Evolutionary conservation across 92 coral and sea anemone species (phyloP), one percentile per base, ranked within the genome.

Genomic region (Phenganax subtilis): DNA sequence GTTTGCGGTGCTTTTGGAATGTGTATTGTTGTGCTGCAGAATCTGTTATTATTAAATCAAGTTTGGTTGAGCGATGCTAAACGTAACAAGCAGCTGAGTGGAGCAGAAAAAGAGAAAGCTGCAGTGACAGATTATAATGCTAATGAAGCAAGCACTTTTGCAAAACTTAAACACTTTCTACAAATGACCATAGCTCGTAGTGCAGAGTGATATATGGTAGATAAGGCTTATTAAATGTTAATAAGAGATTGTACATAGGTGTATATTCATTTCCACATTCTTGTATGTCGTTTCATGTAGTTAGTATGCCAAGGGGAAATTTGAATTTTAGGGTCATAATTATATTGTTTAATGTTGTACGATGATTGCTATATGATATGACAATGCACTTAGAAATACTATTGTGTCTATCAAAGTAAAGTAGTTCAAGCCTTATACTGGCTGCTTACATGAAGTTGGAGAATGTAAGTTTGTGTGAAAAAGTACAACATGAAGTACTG

Each of bases 1-100:
- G 51, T 82, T 9, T 84, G 86, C 56, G 90, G 92, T 31, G 79
- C 86, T 59, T 31, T 76, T 85, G 96, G 90, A 28, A 83, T 88
- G 87, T 85, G 79, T 6, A 56, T 80, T 25, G 57, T 93, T 57
- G 81, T 82, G 9, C 81, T 68, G 14, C 87, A 88, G 28, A 91
- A 91, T 64, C 73, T 91, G 15, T 57, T 82, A 16, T 86, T 91
- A 53, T 85, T 93, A 27, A 61, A 81, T 59, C 61, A 82, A 17
- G 73, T 93, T 16, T 93, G 97, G 97, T 82, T 77, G 54, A 86
- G 96, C 20, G 97, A 93, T 68, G 66, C 82, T 0, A 78, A 78
- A 28, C 37, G 53, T 10, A 51, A 61, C 30, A 57, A 12, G n/a
- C 71, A 78, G 20, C 87, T 88, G 25, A 87, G 75, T 8, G 69